These are phyloP conservation scores for Operophtera brumata DNA, from an alignment of 2,888 invertebrate species.

Conservation along the genomic window DNA sequence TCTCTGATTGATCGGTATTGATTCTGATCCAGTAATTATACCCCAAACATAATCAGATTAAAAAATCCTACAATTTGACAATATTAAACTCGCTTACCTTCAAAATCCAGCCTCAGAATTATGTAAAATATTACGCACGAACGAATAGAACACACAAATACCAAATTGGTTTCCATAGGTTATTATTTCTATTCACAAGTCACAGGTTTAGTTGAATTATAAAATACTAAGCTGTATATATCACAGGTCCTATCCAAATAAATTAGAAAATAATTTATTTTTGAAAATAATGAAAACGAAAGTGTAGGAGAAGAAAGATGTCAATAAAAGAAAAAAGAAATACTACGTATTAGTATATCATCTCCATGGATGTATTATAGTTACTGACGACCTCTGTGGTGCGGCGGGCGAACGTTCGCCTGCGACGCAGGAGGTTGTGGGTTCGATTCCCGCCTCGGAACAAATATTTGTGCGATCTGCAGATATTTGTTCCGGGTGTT, in stretches of 20 bases:
- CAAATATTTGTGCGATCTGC: no score
- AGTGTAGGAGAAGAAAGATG: neutral
- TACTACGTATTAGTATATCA: no score
- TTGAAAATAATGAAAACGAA: neutral
- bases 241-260: neutral
- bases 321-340: neutral
- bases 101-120: conserved; percentile 40
- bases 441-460: no score
- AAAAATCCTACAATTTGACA: no score
- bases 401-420: no score
- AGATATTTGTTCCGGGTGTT: no score
- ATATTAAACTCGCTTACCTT: conserved; percentile 36
- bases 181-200: conserved; percentile 4
- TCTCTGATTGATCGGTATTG: no score
- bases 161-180: conserved; percentile 28
- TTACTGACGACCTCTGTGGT: no score
- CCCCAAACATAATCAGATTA: no score
- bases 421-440: no score
- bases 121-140: conserved; percentile 54
- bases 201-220: neutral
- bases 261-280: neutral
- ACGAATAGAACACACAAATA: conserved; percentile 26
- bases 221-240: neutral
- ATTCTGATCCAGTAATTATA: no score
- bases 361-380: no score